A percentile compares a stretch with the other conserved stretches of the same genome.
Conservation (phyloP, 2,888 invertebrate species). For the Eugnorisma glareosa region DNA sequence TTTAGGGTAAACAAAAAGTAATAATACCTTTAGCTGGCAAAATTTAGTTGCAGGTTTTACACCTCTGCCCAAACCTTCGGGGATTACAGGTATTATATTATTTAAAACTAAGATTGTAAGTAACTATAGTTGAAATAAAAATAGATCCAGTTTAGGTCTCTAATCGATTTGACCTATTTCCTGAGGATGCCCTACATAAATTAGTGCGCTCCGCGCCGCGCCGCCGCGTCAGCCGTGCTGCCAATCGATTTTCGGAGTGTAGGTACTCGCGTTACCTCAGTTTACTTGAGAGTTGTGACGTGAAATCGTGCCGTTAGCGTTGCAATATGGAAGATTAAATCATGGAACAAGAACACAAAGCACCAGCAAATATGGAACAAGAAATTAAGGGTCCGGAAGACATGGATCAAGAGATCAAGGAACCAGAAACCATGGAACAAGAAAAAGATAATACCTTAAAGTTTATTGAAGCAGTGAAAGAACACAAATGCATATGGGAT, state of each 20-base stretch:
- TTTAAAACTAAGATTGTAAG: background rate
- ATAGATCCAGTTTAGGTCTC: background rate
- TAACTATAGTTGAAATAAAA: background rate
- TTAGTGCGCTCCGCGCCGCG: constrained; percentile 29
- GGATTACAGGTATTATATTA: background rate
- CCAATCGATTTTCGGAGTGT: constrained; percentile 27
- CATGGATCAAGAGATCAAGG: background rate
- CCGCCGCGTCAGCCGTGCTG: constrained; percentile 14
- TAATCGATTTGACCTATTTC: constrained; percentile 5
- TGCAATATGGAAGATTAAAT: constrained; percentile 12
- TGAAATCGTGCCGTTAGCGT: background rate
- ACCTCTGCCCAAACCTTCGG: background rate
- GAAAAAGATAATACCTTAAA: constrained; percentile 31
- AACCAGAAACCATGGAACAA: constrained; percentile 12
- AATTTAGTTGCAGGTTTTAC: background rate
- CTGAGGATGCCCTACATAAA: constrained; percentile 13
- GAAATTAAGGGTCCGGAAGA: background rate
- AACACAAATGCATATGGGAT: constrained; percentile 46
- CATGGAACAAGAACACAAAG: background rate
- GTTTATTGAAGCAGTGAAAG: constrained; percentile 42
- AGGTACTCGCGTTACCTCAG: constrained; percentile 18
- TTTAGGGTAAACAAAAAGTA: background rate
- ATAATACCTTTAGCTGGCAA: background rate
- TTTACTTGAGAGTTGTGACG: constrained; percentile 25
- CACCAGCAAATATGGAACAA: background rate